Evolutionary conservation across 1,140 invertebrate species (phyloP).

Genomic region (Cyclargus thomasi): DNA sequence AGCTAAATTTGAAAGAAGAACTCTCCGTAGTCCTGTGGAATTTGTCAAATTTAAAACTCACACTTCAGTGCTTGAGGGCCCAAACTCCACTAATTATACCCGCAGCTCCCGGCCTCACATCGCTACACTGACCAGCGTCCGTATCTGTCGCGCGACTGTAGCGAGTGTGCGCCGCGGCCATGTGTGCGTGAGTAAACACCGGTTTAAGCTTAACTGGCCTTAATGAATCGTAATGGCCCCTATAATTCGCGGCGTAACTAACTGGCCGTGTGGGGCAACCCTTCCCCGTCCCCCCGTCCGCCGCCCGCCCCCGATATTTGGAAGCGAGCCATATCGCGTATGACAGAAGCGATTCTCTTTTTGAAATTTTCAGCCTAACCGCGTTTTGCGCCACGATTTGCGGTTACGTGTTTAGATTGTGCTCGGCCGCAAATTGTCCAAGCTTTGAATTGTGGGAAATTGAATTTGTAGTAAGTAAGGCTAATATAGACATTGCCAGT

Average conservation of each 20-base stretch:
- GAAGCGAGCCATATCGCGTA: slow-evolving; percentile 71
- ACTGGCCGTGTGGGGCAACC: slow-evolving; percentile 70
- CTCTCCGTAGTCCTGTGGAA: background rate
- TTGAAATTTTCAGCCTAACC: slow-evolving; percentile 64
- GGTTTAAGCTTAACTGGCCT: slow-evolving; percentile 76
- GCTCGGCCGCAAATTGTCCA: slow-evolving; percentile 40
- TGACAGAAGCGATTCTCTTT: slow-evolving; percentile 67
- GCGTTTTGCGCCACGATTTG: slow-evolving; percentile 52
- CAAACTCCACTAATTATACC: slow-evolving; percentile 67
- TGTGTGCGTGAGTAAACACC: slow-evolving; percentile 71
- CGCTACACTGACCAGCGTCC: slow-evolving; percentile 34
- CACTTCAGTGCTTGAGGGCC: slow-evolving; percentile 48
- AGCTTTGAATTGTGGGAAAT: background rate
- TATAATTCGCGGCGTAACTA: slow-evolving; percentile 77
- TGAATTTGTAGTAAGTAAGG: background rate
- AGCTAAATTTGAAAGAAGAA: background rate
- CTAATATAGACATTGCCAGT: too few species aligned
- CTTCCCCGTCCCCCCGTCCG: slow-evolving; percentile 34
- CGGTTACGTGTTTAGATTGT: slow-evolving; percentile 61
- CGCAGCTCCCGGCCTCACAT: slow-evolving; percentile 60
- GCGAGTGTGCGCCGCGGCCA: slow-evolving; percentile 39
- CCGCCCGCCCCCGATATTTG: slow-evolving; percentile 47
- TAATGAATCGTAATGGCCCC: slow-evolving; percentile 77
- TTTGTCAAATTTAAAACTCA: slow-evolving; percentile 48
- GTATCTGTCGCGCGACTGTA: slow-evolving; percentile 51